Evolutionary conservation across 2,888 invertebrate genomes (phyloP), one percentile per base, ranked within the genome.

Genomic region (Cheilosia pagana): DNA sequence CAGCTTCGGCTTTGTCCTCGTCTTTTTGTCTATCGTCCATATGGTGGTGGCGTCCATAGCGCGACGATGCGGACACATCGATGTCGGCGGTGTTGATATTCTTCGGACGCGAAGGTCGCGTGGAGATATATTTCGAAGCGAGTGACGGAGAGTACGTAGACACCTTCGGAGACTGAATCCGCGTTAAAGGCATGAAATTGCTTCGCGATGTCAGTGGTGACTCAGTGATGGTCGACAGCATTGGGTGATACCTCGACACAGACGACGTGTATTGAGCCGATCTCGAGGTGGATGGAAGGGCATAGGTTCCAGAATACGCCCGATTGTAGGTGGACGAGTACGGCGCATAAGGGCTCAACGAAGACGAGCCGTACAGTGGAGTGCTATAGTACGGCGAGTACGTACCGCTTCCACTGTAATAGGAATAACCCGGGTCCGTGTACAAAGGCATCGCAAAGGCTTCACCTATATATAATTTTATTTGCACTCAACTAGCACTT

Each of bases 51-150:
- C 68, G 78, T 2, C 72, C 60, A 88, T 95, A 95, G 88, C 93
- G 93, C 83, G 95, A 94, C 0, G 88, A 83, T 85, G 94, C 94
- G 0, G 96, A 95, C 0, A 97, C 96, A 90, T 97, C 97, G 87
- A 97, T 97, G 89, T 96, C 96, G 35, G 96, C 96, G 2, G 97
- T 96, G 90, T 96, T 96, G 86, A 96, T 96, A 87, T 95, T 94
- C 62, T 95, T 94, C 1, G 96, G 96, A 67, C 95, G 94, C 1
- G 94, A 92, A 1, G 93, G 89, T 71, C 95, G 94, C 3, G 94
- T 92, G 0, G 93, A 90, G 72, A 91, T 91, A 86, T 93, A 92
- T 85, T 92, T 92, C 31, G 92, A 89, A 4, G 87, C 74, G 90
- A 89, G 90, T 0, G 79, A 50, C 89, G 90, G 90, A 88, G 87